phyloP scores from a whole-genome alignment of 1,140 invertebrate genomes.

The Battus philenor region DNA sequence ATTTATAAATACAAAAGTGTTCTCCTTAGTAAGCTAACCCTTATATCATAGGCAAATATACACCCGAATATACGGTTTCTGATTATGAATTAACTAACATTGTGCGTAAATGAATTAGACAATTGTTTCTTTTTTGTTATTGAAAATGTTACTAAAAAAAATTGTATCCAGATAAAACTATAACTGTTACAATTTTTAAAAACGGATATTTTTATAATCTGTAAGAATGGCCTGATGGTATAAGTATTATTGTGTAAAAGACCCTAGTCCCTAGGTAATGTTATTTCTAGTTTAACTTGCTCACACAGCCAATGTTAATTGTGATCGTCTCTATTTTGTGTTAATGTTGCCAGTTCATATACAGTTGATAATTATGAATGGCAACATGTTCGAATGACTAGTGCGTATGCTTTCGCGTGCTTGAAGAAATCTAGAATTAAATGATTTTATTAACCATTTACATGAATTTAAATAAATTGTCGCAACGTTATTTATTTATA shows the following conservation, averaged over 20 bases:
- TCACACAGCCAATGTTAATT: constrained; percentile 43
- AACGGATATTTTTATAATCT: constrained; percentile 39
- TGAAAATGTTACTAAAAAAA: neutral
- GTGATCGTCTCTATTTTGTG: constrained; percentile 23
- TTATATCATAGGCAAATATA: no score
- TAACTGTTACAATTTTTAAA: no score
- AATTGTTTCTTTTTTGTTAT: no score
- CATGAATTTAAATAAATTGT: no score
- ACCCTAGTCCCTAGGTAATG: constrained; percentile 62
- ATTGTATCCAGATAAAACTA: no score
- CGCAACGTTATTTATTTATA: neutral
- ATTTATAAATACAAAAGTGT: no score
- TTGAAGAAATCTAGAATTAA: constrained; percentile 24
- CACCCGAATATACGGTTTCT: no score
- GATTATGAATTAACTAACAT: no score
- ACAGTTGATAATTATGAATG: constrained; percentile 20
- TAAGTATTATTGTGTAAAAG: constrained; percentile 50
- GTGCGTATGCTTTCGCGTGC: constrained; percentile 25
- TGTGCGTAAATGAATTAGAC: no score
- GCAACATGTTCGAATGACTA: constrained; percentile 23
- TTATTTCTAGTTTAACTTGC: constrained; percentile 53
- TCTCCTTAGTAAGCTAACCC: no score
- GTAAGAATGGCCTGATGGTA: constrained; percentile 22
- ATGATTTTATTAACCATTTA: constrained; percentile 14
- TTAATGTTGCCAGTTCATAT: constrained; percentile 29